Evolutionary conservation across 2,888 invertebrate species (phyloP).

Genomic region (Meteorus colon): DNA sequence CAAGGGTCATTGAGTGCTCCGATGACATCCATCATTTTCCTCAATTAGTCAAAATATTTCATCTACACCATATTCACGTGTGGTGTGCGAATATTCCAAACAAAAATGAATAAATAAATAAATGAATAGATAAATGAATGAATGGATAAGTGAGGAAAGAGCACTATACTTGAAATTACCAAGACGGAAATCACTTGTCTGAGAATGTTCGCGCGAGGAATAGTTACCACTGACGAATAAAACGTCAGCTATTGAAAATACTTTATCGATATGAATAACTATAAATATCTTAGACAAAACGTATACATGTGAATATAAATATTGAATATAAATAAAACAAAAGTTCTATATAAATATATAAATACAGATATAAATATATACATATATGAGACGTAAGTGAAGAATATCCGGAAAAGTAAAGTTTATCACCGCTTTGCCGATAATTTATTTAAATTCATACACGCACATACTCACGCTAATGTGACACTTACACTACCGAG

Average conservation of each 20-base stretch:
- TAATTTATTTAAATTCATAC: slow-evolving; percentile 70
- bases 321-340: slow-evolving; percentile 53
- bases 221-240: slow-evolving; percentile 69
- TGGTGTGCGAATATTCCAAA: background rate
- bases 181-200: slow-evolving; percentile 26
- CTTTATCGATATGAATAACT: slow-evolving; percentile 63
- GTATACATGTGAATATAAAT: slow-evolving; percentile 62
- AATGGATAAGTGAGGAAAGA: background rate
- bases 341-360: slow-evolving; percentile 58
- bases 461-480: slow-evolving; percentile 43
- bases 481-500: too few species aligned
- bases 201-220: slow-evolving; percentile 49
- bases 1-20: background rate
- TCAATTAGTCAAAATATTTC: slow-evolving; percentile 11
- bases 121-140: background rate
- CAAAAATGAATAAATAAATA: background rate
- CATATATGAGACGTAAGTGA: slow-evolving; percentile 52
- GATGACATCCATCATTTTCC: slow-evolving; percentile 2
- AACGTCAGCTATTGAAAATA: slow-evolving; percentile 58
- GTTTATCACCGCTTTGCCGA: slow-evolving; percentile 72
- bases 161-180: slow-evolving; percentile 8
- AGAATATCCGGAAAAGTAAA: slow-evolving; percentile 58
- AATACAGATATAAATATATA: slow-evolving; percentile 61
- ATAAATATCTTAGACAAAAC: slow-evolving; percentile 53
- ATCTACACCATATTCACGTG: background rate